A percentile compares a stretch with the other conserved stretches of the same genome.
phyloP scores from a whole-genome alignment of 2,113 vertebrate species.

The Canis aureus region DNA sequence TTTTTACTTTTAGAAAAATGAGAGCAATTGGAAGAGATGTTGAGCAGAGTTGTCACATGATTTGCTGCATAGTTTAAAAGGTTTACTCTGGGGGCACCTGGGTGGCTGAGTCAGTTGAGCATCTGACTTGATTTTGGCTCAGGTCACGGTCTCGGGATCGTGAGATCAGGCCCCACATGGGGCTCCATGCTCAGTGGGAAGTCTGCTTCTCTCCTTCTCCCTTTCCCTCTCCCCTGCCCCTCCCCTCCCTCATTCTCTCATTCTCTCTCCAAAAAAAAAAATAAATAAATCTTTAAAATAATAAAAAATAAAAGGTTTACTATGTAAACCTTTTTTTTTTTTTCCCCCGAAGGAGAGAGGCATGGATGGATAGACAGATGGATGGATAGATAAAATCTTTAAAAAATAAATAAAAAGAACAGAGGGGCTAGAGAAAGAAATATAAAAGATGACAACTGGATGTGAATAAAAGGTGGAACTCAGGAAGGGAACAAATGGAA shows the following conservation, averaged over 20 bases:
- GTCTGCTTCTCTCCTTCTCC: not conserved
- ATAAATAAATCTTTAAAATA: not conserved
- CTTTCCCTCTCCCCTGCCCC: not conserved
- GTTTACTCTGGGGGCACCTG: not conserved
- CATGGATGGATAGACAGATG: too few relatives aligned
- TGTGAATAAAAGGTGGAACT: constrained; percentile 27
- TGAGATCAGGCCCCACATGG: not conserved
- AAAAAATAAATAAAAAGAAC: not conserved
- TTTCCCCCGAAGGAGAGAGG: too few relatives aligned
- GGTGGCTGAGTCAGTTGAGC: not conserved
- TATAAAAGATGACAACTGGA: not conserved
- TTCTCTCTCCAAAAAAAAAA: not conserved
- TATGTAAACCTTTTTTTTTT: too few relatives aligned
- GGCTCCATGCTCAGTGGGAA: not conserved
- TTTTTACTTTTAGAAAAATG: not conserved
- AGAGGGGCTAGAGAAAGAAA: not conserved
- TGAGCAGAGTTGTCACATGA: not conserved
- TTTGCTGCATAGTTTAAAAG: not conserved
- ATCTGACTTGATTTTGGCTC: not conserved
- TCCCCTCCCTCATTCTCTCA: not conserved
- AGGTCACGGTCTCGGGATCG: fast-evolving
- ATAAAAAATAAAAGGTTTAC: not conserved
- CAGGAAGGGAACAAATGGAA: not conserved
- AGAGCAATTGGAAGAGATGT: not conserved
- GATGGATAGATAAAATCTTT: not conserved